A percentile compares a stretch with the other conserved stretches of the same genome.
These are phyloP conservation scores for Fissipunctia ypsillon DNA, from an alignment of 2,888 invertebrate genomes.

Conservation along the genomic window DNA sequence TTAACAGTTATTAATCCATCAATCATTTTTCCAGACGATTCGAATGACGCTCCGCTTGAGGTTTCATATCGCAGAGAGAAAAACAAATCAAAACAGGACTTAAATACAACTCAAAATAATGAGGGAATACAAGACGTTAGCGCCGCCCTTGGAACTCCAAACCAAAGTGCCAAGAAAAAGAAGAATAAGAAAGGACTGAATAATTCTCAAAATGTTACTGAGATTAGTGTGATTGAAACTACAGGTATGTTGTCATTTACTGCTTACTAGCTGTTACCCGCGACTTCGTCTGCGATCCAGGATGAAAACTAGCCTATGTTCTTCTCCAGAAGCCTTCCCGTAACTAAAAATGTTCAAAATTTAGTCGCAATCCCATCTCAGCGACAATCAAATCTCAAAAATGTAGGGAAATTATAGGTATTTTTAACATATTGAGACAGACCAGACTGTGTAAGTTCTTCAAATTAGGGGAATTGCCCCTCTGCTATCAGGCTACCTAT, in stretches of 20 bases:
- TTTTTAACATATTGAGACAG: too few species aligned
- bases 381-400: too few species aligned
- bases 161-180: constrained; percentile 57
- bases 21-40: constrained; percentile 32
- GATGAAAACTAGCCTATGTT: background rate
- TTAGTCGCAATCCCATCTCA: too few species aligned
- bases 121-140: background rate
- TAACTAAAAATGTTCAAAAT: too few species aligned
- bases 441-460: too few species aligned
- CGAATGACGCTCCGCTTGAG: constrained; percentile 43
- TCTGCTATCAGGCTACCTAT: too few species aligned
- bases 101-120: constrained; percentile 33
- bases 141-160: constrained; percentile 20
- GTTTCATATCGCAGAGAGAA: constrained; percentile 53
- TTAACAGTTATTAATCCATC: too few species aligned
- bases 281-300: background rate
- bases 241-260: constrained; percentile 37
- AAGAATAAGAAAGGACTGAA: constrained; percentile 56
- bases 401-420: too few species aligned
- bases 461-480: too few species aligned
- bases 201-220: constrained; percentile 41
- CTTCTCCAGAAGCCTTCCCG: too few species aligned
- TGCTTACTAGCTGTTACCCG: background rate
- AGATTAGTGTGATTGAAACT: constrained; percentile 22
- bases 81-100: constrained; percentile 44